Base-by-base conservation (phyloP, 2,888 invertebrate species). In the Frankliniella intonsa region DNA sequence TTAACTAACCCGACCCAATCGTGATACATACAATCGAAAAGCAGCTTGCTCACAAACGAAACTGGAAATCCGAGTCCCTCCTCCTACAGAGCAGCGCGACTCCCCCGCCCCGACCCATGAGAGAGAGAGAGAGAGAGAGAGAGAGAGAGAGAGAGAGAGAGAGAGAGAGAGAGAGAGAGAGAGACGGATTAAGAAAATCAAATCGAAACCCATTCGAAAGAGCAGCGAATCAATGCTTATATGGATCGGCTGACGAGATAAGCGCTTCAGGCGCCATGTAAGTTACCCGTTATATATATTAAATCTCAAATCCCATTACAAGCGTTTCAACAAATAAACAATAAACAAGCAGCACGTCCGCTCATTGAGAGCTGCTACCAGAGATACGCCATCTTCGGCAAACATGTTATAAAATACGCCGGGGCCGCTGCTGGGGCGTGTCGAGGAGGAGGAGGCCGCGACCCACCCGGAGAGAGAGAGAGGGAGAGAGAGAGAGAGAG, bases 321-420 rank as follows among this genome's bases (percentile, higher is more conserved):
- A 76, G 69, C 69, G 69, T 25, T 76, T 76, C 69, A 76, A 76
- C 69, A 76, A 76, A 76, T 76, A 76, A 76, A 76, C 69, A n/a
- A 76, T 76, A 76, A 76, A 76, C n/a, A n/a, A 55, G 17, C 17
- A 19, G 17, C 55, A 19, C 55, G 55, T 55, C 19, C 55, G 19
- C 19, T 55, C 17, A 76, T 12, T 22, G 69, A 22, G 22, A 12
- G 25, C 69, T 25, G 69, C 69, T 76, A 76, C 69, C 69, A 76
- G 69, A 76, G 69, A 76, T 76, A 76, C 69, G 69, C 69, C 69
- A 76, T 76, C 69, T 76, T 76, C 69, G 69, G 69, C 69, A 76
- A 76, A 76, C 69, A 76, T 76, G 9, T 76, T 76, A 76, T 76
- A 76, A n/a, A 22, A 22, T 19, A 76, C 69, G 22, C 22, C 9